These are phyloP conservation scores for Ditylenchus weischeri DNA, from an alignment of 2,888 invertebrate species.

Conservation along the genomic window DNA sequence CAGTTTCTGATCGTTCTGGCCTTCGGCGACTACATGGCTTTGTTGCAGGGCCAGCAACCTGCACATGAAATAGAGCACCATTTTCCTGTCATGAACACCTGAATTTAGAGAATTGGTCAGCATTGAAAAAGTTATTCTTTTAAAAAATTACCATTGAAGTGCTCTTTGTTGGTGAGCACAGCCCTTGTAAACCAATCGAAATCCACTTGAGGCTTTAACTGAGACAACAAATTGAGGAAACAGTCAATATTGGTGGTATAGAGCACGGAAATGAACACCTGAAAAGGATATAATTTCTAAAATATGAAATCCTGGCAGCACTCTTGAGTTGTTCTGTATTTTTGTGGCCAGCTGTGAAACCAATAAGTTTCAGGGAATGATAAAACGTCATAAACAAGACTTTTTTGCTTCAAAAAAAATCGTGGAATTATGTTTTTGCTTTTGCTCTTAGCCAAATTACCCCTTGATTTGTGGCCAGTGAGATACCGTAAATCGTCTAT, in stretches of 20 bases:
- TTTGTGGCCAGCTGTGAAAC: too few species aligned
- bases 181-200: conserved; percentile 35
- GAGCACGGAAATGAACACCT: conserved; percentile 32
- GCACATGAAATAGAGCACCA: conserved; percentile 6
- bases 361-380: too few species aligned
- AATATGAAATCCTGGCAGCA: background rate
- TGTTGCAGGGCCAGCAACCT: background rate
- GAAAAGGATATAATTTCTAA: background rate
- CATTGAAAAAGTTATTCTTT: background rate
- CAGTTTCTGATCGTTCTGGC: background rate
- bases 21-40: background rate
- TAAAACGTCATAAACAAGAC: too few species aligned
- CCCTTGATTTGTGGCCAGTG: too few species aligned
- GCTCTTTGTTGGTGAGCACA: conserved; percentile 24
- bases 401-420: too few species aligned
- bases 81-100: conserved; percentile 12
- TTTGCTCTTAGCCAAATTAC: too few species aligned
- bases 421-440: too few species aligned
- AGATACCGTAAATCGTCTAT: too few species aligned
- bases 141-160: conserved; percentile 26
- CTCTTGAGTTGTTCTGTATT: background rate
- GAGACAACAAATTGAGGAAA: conserved; percentile 29
- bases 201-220: conserved; percentile 29
- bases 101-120: background rate
- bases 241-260: conserved; percentile 29